phyloP scores from a whole-genome alignment of 2,888 invertebrate genomes.

The Lasioglossum calceatum region DNA sequence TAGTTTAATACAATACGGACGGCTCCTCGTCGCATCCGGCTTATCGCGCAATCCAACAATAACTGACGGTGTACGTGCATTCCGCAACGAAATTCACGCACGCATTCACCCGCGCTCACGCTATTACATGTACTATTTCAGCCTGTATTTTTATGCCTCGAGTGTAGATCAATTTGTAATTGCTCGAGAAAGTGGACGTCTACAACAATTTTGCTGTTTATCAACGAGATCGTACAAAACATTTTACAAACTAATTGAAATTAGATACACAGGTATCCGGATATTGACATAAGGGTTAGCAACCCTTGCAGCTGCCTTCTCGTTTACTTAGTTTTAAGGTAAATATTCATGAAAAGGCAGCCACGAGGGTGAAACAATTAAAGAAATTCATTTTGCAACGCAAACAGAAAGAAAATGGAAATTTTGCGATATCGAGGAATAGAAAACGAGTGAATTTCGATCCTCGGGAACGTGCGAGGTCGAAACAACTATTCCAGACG shows the following conservation, averaged over 20 bases:
- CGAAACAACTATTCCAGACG: neutral
- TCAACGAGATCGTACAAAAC: neutral
- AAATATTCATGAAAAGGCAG: neutral
- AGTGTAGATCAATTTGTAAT: neutral
- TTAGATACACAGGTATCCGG: neutral
- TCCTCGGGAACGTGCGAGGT: neutral
- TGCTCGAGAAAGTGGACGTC: no score
- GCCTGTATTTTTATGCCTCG: neutral
- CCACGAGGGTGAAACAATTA: neutral
- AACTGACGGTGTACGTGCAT: neutral
- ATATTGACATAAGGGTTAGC: neutral
- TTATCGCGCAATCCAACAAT: neutral
- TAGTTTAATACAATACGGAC: neutral
- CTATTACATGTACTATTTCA: no score
- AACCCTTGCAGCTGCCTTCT: neutral
- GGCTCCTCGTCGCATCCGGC: neutral
- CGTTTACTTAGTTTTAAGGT: neutral
- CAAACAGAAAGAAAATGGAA: neutral
- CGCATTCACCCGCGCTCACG: neutral
- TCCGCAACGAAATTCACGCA: neutral
- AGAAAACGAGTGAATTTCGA: neutral
- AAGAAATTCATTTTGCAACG: neutral
- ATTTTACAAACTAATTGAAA: neutral
- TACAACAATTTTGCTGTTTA: no score
- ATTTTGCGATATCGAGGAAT: neutral